Evolutionary conservation across 2,113 vertebrate genomes (phyloP), one percentile per base, ranked within the genome.

Genomic region (Perognathus longimembris): DNA sequence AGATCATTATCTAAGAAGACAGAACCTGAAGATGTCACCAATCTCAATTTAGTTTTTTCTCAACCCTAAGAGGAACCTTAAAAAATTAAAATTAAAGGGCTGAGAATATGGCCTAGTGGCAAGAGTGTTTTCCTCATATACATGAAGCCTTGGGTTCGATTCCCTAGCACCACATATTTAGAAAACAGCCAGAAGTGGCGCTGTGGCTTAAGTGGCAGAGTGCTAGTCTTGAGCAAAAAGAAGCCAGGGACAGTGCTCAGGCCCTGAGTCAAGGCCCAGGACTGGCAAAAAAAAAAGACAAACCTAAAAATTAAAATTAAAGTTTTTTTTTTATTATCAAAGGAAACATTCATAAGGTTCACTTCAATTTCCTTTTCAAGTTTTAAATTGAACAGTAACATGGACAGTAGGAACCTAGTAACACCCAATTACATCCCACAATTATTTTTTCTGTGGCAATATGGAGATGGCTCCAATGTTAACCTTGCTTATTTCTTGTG

Each of bases 351-450:
- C 0, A 0, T 36, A 54, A 40, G 12, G 24, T 8, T 77, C n/a
- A 64, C 54, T 42, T 57, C 50, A 54, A 40, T 63, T 82, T 89
- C 30, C 22, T 76, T 76, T 76, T 69, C 45, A 73, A n/a, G 17
- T 71, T 30, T 45, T 54, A 79, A 57, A 90, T 86, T 77, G 89
- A 59, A 69, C 70, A 63, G 66, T 36, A 85, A 30, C 26, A 75
- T 3, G 26, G 70, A 22, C 0, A 79, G 59, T 21, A 57, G 18
- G 17, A 64, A 61, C 1, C 9, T 10, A 32, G 8, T 6, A 1
- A 26, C 30, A 74, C 6, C 28, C 67, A 30, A 45, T 30, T 21
- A 61, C 2, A 15, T 6, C 6, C 18, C 22, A 69, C 11, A 38
- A 34, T 10, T 28, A 4, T 61, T 61, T 71, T 66, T 34, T 71